Base-by-base conservation (phyloP, 2,113 vertebrate genomes). In the Benitochromis conjunctus region DNA sequence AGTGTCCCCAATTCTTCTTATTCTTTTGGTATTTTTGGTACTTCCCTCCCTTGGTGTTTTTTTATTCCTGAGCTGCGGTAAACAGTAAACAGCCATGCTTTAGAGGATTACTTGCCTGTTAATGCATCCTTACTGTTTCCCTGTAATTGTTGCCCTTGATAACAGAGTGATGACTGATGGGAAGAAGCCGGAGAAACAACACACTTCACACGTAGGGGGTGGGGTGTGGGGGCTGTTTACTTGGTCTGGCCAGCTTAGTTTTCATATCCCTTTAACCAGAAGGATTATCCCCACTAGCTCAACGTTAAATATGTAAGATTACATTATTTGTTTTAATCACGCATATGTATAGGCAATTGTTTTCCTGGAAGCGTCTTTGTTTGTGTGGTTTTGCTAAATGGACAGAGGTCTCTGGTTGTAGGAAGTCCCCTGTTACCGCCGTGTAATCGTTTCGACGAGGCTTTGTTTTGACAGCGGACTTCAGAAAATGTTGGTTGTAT, bases 281-380 rank as follows among this genome's bases (percentile, higher is more conserved):
- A 34, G 90, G 94, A 94, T 96, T 90, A 96, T 92, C 92, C 81
- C 46, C 5, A 2, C 82, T 51, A 55, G 55, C n/a, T 74, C 9
- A 93, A 84, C 43, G 79, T 89, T 94, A 94, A 93, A 95, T 91
- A 94, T 86, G 79, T 76, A 91, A 88, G 86, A 93, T 88, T 89
- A 91, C 87, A 84, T 86, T 85, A 89, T 90, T 79, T 41, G 34
- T 24, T 91, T 90, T 90, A 38, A 84, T 89, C 57, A 60, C 71
- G 43, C 57, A 82, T 78, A 79, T 51, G 69, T 43, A 31, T 3
- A 3, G 19, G 53, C 26, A 41, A 9, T 79, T 94, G 91, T 94
- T 91, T 93, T 90, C 88, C 83, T 79, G 31, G 38, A 87, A 60
- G 34, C 26, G 19, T 88, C 77, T 81, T 82, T 83, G 58, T 92